These are phyloP conservation scores for Paramormyrops kingsleyae DNA, from an alignment of 2,113 vertebrate species.

Conservation along the genomic window DNA sequence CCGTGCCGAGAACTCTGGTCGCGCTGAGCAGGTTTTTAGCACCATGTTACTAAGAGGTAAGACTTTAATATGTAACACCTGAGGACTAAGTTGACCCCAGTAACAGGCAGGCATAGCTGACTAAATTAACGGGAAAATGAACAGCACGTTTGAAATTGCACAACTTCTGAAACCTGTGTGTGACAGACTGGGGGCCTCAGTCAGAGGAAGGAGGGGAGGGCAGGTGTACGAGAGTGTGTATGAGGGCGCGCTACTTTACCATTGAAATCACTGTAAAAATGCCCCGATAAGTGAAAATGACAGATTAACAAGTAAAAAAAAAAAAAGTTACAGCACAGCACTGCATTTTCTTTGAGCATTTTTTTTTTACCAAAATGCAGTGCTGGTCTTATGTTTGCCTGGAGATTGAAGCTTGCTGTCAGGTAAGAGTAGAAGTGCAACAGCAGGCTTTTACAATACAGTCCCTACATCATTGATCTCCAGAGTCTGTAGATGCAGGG, in stretches of 20 bases:
- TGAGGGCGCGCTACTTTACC: slow-evolving; percentile 18
- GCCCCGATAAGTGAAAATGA: background rate
- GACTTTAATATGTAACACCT: slow-evolving; percentile 56
- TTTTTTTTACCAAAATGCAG: slow-evolving; percentile 25
- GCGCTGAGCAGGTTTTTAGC: slow-evolving; percentile 40
- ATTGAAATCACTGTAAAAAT: slow-evolving; percentile 22
- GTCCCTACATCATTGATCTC: background rate
- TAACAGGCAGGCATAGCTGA: slow-evolving; percentile 61
- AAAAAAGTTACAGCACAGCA: background rate
- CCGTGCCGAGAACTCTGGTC: slow-evolving; percentile 40
- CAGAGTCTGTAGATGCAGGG: background rate
- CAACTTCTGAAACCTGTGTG: slow-evolving; percentile 66
- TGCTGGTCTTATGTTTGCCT: slow-evolving; percentile 23
- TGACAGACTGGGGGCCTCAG: slow-evolving; percentile 55
- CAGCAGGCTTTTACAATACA: background rate
- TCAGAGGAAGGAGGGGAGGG: slow-evolving; percentile 58
- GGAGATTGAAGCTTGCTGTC: background rate
- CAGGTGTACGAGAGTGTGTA: slow-evolving; percentile 46
- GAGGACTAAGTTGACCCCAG: slow-evolving; percentile 57
- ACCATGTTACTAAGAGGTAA: slow-evolving; percentile 58
- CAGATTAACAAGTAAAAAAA: background rate
- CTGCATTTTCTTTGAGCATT: slow-evolving; percentile 5
- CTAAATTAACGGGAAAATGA: slow-evolving; percentile 57
- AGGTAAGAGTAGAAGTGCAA: background rate
- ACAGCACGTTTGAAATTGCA: slow-evolving; percentile 64